Evolutionary conservation across 2,113 vertebrate genomes (phyloP).

Genomic region (Centropus unirufus): DNA sequence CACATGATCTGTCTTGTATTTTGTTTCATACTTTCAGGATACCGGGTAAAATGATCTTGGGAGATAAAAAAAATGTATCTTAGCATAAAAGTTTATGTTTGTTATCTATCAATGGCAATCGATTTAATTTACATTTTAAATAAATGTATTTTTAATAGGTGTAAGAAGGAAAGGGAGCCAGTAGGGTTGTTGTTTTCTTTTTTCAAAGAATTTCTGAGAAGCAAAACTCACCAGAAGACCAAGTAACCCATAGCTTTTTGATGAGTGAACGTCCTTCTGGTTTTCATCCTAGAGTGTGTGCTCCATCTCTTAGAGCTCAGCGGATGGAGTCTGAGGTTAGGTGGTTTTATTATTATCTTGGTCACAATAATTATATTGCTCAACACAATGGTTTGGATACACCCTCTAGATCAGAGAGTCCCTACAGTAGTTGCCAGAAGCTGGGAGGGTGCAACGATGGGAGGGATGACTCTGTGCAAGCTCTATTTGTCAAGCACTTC

Average conservation of each 20-base stretch:
- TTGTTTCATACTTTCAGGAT: conserved; percentile 47
- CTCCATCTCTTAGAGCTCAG: conserved; percentile 52
- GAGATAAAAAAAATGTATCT: conserved; percentile 74
- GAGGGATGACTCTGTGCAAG: not conserved
- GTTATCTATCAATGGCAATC: conserved; percentile 74
- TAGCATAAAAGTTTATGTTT: conserved; percentile 79
- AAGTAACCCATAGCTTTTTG: conserved; percentile 52
- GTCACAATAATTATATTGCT: conserved; percentile 53
- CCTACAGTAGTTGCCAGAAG: conserved; percentile 41
- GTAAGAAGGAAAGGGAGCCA: conserved; percentile 43
- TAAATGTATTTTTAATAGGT: conserved; percentile 67
- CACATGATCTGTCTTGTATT: conserved; percentile 52
- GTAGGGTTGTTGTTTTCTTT: conserved; percentile 49
- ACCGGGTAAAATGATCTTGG: conserved; percentile 46
- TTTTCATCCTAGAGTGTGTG: conserved; percentile 60
- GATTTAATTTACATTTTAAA: conserved; percentile 74
- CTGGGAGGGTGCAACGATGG: not conserved
- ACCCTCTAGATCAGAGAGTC: conserved; percentile 55
- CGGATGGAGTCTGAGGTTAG: conserved; percentile 58
- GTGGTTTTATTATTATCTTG: conserved; percentile 51
- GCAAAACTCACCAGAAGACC: conserved; percentile 48
- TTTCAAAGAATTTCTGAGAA: conserved; percentile 74
- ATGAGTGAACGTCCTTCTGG: conserved; percentile 55
- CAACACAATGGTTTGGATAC: conserved; percentile 37
- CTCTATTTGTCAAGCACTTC: not conserved